Evolutionary conservation across 2,797 vertebrate species (phyloP), one percentile per base, ranked within the genome.

Genomic region (Spheniscus humboldti): DNA sequence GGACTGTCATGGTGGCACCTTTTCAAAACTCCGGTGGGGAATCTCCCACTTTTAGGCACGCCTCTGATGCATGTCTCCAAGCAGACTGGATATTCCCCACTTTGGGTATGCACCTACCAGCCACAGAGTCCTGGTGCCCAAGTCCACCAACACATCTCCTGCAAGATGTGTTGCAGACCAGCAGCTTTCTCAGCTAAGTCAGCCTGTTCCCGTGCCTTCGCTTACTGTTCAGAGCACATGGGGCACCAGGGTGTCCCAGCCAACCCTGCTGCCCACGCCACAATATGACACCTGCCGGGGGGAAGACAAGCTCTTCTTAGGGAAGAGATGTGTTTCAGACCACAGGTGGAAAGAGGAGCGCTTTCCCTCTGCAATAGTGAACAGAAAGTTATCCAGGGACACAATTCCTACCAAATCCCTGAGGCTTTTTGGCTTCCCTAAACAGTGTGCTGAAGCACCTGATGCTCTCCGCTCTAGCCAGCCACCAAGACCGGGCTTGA

Each of bases 21-120:
- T 80, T 57, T 39, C 0, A 0, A 62, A 64, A 43, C n/a, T 45
- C 48, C 2, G 1, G 6, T 68, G n/a, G 13, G 14, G 6, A 86
- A 25, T 10, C 4, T 74, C 28, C 41, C 16, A 8, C n/a, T 72
- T 75, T 19, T 41, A 62, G 11, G 30, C 24, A 59, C 7, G 4
- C 8, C 7, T 72, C 37, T 64, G 16, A 33, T 22, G 24, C 17
- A 4, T 4, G 2, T 41, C 43, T 85, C 47, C 43, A 87, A 71
- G 59, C 18, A 92, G 59, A n/a, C 18, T 30, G 28, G 39, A 19
- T 69, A 27, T 27, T 75, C 25, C 15, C 30, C 5, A 7, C 12
- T 66, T 47, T 67, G 43, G 14, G 2, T 13, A 17, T 18, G 41
- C 33, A 69, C 8, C 12, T 50, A 55, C 15, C 33, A 30, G 7